Evolutionary conservation across 2,113 vertebrate genomes (phyloP).

Genomic region (Rhegmatorhina hoffmannsi): DNA sequence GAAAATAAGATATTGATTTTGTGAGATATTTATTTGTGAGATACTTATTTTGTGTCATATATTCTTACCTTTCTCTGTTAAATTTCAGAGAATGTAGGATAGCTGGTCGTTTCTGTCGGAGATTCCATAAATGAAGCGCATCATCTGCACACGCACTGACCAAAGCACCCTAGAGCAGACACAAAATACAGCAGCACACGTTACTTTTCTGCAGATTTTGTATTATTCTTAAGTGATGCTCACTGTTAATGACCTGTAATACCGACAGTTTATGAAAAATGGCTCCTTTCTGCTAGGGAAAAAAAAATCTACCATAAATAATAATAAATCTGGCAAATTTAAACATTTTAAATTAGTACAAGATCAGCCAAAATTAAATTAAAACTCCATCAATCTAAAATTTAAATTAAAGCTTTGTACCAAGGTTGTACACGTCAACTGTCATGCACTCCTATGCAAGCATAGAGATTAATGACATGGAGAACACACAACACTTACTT

Average conservation of each 20-base stretch:
- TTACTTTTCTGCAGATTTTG: not conserved
- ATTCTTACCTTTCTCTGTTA: slow-evolving; percentile 92
- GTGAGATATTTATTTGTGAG: not conserved
- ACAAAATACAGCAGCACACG: not conserved
- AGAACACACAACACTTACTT: not conserved
- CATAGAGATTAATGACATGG: not conserved
- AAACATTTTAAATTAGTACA: not conserved
- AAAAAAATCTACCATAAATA: not conserved
- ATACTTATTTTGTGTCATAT: not conserved
- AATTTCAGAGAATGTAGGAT: slow-evolving; percentile 97
- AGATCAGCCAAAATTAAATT: not conserved
- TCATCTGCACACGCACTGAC: slow-evolving; percentile 95
- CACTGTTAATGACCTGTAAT: not conserved
- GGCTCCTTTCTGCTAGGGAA: not conserved
- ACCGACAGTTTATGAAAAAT: not conserved
- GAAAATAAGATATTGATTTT: not conserved
- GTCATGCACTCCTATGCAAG: not conserved
- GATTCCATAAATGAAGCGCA: slow-evolving; percentile 96
- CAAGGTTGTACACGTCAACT: not conserved
- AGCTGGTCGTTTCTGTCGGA: slow-evolving; percentile 93
- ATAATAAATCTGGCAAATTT: not conserved
- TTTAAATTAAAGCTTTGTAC: not conserved
- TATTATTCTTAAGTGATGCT: not conserved
- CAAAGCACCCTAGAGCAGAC: slow-evolving; percentile 86
- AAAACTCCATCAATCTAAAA: not conserved